Percentiles rank a stretch among this genome's conserved stretches.
phyloP scores from a whole-genome alignment of 2,888 invertebrate species.

The Epistrophella euchroma region DNA sequence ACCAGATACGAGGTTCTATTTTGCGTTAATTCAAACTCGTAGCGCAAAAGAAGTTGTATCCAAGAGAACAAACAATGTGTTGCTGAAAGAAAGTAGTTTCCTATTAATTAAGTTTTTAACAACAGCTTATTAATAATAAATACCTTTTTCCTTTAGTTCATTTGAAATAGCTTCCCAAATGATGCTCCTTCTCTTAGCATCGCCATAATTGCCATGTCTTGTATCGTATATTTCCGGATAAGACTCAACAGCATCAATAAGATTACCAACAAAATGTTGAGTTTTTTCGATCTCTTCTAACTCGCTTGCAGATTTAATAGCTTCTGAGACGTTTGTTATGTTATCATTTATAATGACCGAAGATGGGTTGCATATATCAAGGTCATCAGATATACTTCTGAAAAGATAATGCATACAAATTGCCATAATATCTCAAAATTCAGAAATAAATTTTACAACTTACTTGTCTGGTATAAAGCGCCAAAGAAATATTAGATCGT shows the following conservation, averaged over 20 bases:
- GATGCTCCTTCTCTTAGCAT: conserved; percentile 78
- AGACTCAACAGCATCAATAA: conserved; percentile 77
- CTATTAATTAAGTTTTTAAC: background rate
- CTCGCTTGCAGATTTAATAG: conserved; percentile 31
- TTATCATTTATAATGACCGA: background rate
- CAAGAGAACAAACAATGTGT: conserved; percentile 80
- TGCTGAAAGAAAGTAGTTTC: conserved; percentile 73
- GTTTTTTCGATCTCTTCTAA: conserved; percentile 16
- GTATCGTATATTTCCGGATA: conserved; percentile 80
- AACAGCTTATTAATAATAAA: background rate
- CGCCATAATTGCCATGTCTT: conserved; percentile 65
- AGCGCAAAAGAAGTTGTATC: conserved; percentile 79
- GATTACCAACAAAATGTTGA: conserved; percentile 46
- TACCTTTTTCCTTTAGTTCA: conserved; percentile 79
- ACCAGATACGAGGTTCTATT: conserved; percentile 65
- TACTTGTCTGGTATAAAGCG: conserved; percentile 77
- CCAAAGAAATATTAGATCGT: conserved; percentile 80
- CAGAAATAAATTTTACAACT: background rate
- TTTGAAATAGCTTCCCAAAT: conserved; percentile 80
- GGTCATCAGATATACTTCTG: conserved; percentile 38
- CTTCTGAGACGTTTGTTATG: background rate
- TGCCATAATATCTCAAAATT: background rate
- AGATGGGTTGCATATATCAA: background rate
- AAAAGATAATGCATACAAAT: background rate
- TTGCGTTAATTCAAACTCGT: conserved; percentile 79